Conservation (phyloP, 2,888 invertebrate genomes). For the Amphipyra berbera region DNA sequence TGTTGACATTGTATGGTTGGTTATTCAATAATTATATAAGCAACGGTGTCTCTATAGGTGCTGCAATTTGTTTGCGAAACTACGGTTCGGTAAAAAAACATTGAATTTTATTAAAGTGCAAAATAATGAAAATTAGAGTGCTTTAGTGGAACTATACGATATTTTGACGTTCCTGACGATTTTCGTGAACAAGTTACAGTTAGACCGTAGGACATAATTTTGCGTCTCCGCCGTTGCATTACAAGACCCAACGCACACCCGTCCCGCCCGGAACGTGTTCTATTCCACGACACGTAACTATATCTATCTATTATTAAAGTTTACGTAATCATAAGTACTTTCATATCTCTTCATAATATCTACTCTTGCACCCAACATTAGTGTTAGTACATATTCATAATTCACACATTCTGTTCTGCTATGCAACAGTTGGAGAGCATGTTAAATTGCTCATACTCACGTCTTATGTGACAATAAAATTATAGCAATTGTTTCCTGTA, state of each 20-base stretch:
- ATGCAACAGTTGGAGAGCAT: constrained; percentile 21
- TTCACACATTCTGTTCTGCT: constrained; percentile 23
- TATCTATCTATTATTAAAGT: constrained; percentile 63
- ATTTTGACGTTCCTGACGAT: constrained; percentile 14
- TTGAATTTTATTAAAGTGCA: not conserved
- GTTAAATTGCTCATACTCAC: constrained; percentile 50
- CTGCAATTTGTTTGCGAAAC: constrained; percentile 65
- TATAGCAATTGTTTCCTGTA: constrained; percentile 61
- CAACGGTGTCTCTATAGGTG: constrained; percentile 55
- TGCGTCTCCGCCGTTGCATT: constrained; percentile 63
- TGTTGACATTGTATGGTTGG: constrained; percentile 37
- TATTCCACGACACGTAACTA: constrained; percentile 86
- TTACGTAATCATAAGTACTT: constrained; percentile 64
- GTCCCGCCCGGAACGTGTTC: constrained; percentile 87
- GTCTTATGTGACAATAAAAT: constrained; percentile 75
- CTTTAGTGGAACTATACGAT: not conserved
- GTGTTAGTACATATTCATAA: constrained; percentile 55
- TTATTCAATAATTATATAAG: constrained; percentile 51
- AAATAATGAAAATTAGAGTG: too few relatives aligned
- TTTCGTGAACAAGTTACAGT: constrained; percentile 47
- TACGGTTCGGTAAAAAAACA: not conserved
- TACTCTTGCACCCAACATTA: constrained; percentile 73
- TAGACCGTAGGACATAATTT: constrained; percentile 59
- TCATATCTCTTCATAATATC: constrained; percentile 72
- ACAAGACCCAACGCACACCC: constrained; percentile 84